phyloP scores from a whole-genome alignment of 2,888 invertebrate genomes.

The Scrobipalpa atriplicella region DNA sequence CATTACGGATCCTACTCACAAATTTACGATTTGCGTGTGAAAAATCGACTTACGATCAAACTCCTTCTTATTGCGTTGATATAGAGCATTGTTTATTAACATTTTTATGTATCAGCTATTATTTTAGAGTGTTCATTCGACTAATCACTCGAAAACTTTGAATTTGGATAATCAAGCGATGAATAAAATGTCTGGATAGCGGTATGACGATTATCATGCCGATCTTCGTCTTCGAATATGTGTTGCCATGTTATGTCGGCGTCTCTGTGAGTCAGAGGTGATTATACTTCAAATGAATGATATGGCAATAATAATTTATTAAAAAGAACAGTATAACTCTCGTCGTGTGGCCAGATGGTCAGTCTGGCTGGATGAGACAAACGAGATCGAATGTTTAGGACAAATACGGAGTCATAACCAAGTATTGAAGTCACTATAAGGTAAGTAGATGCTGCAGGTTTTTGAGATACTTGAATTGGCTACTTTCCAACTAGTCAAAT shows the following conservation, averaged over 20 bases:
- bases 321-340: not conserved
- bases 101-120: slow-evolving; percentile 19
- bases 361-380: not conserved
- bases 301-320: slow-evolving; percentile 3
- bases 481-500: too few species aligned
- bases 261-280: not conserved
- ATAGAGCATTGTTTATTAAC: slow-evolving; percentile 41
- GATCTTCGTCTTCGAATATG: slow-evolving; percentile 56
- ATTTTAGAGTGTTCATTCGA: slow-evolving; percentile 49
- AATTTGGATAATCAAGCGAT: slow-evolving; percentile 68
- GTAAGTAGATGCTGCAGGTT: too few species aligned
- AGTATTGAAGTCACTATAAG: too few species aligned
- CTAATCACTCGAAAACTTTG: slow-evolving; percentile 68
- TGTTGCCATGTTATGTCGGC: slow-evolving; percentile 56
- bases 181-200: slow-evolving; percentile 60
- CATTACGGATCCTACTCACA: slow-evolving; percentile 61
- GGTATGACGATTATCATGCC: slow-evolving; percentile 53
- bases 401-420: too few species aligned
- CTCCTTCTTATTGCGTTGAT: slow-evolving; percentile 50
- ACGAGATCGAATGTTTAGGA: too few species aligned
- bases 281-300: not conserved
- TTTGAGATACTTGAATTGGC: too few species aligned
- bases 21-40: slow-evolving; percentile 66
- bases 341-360: not conserved
- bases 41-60: slow-evolving; percentile 48